These are phyloP conservation scores for Scaptomyza graminum DNA, from an alignment of 1,140 invertebrate species.

Conservation along the genomic window DNA sequence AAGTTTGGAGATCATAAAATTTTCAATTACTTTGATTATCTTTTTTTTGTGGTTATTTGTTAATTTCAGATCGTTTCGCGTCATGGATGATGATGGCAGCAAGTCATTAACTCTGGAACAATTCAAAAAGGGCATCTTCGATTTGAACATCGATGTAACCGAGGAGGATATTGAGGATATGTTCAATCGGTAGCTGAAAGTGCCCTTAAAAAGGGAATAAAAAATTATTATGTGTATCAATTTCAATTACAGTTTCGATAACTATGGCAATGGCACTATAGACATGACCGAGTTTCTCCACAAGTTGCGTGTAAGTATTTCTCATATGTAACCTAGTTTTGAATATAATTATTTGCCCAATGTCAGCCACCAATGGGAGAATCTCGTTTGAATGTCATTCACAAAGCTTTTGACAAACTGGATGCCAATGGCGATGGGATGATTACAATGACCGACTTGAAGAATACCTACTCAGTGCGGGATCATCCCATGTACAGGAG, in stretches of 20 bases:
- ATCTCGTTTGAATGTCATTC: constrained; percentile 89
- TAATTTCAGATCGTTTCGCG: constrained; percentile 90
- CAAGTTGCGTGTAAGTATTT: constrained; percentile 90
- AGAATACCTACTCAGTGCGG: constrained; percentile 65
- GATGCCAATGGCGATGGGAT: constrained; percentile 93
- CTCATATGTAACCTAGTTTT: too few relatives aligned
- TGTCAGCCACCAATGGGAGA: constrained; percentile 94
- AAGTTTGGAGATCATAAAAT: not conserved
- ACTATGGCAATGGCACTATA: constrained; percentile 91
- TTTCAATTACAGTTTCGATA: constrained; percentile 87
- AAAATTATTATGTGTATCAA: not conserved
- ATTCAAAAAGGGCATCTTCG: constrained; percentile 91
- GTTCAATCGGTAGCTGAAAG: constrained; percentile 84
- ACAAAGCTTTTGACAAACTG: constrained; percentile 94
- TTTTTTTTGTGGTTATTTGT: not conserved
- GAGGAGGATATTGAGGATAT: constrained; percentile 87
- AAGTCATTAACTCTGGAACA: constrained; percentile 92
- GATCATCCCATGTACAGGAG: constrained; percentile 88
- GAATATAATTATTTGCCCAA: not conserved
- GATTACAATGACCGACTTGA: constrained; percentile 92
- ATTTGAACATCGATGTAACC: constrained; percentile 89
- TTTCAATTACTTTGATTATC: not conserved
- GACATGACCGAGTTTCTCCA: constrained; percentile 95
- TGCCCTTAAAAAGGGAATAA: not conserved
- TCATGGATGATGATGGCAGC: constrained; percentile 96